Conservation (phyloP, 2,113 vertebrate genomes). For the Leptodactylus fuscus region DNA sequence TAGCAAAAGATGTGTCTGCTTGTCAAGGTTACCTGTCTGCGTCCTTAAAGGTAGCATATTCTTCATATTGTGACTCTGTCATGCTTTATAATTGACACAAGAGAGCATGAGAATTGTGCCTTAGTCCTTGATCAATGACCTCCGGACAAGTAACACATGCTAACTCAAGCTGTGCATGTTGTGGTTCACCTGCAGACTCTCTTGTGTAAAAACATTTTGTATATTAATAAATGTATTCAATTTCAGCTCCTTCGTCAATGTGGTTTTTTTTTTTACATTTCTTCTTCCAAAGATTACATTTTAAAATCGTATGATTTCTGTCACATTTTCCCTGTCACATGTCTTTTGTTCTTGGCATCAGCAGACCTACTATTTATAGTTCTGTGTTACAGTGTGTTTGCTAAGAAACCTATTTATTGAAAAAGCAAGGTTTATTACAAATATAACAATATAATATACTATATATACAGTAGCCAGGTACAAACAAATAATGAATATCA, state of each 20-base stretch:
- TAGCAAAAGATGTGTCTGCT: conserved; percentile 32
- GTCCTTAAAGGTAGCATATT: conserved; percentile 15
- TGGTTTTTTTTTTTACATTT: background rate
- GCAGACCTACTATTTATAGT: too few relatives aligned
- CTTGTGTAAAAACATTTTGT: conserved; percentile 85
- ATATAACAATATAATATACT: too few relatives aligned
- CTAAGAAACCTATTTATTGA: too few relatives aligned
- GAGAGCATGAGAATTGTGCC: conserved; percentile 43
- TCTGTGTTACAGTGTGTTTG: too few relatives aligned
- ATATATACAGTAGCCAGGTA: too few relatives aligned
- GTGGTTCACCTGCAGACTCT: conserved; percentile 73
- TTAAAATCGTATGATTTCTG: background rate
- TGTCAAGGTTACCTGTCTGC: conserved; percentile 33
- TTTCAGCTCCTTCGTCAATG: conserved; percentile 55
- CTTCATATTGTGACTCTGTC: conserved; percentile 17
- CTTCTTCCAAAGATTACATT: background rate
- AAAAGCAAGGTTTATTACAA: too few relatives aligned
- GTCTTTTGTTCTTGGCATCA: too few relatives aligned
- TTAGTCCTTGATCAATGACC: conserved; percentile 51
- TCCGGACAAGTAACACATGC: conserved; percentile 68
- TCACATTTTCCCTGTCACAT: too few relatives aligned
- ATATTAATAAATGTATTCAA: conserved; percentile 95
- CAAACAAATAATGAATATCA: too few relatives aligned
- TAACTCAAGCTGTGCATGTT: conserved; percentile 81
- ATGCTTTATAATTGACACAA: conserved; percentile 47